A percentile compares a stretch with the other conserved stretches of the same genome.
Conservation (phyloP, 35 echinoderm and acorn worm species). For the Eucidaris tribuloides region DNA sequence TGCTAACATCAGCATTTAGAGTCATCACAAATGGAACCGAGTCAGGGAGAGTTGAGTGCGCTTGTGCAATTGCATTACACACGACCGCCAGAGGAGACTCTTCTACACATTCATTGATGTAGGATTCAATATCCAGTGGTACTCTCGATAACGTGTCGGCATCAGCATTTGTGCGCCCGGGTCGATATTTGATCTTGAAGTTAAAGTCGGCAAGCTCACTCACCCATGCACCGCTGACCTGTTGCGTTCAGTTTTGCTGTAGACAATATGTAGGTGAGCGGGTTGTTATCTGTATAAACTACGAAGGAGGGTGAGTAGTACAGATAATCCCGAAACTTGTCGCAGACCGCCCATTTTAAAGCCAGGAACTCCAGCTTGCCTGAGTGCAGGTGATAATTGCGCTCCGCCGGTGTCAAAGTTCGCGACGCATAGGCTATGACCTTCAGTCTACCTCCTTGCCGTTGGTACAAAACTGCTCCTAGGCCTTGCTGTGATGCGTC, state of each 20-base stretch:
- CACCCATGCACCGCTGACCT: too few species aligned
- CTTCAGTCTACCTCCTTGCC: constrained; percentile 12
- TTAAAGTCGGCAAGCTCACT: constrained; percentile 53
- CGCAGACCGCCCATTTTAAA: constrained; percentile 52
- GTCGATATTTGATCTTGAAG: constrained; percentile 57
- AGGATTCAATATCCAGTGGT: constrained; percentile 14
- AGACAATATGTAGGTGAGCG: too few species aligned
- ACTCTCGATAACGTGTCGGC: constrained; percentile 55
- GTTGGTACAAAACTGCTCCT: constrained; percentile 50
- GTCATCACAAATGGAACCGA: background rate
- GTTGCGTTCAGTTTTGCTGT: too few species aligned
- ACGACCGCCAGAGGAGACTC: background rate
- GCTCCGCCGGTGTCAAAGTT: constrained; percentile 11
- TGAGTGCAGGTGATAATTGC: constrained; percentile 36
- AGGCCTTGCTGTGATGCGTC: constrained; percentile 36
- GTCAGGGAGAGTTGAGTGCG: background rate
- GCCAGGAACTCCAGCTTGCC: constrained; percentile 51
- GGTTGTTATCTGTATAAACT: constrained; percentile 44
- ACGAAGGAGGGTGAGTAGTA: constrained; percentile 44
- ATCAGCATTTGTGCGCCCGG: constrained; percentile 44
- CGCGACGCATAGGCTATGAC: constrained; percentile 42
- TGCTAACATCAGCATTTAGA: background rate
- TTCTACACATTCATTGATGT: constrained; percentile 26
- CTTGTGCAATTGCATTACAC: constrained; percentile 23
- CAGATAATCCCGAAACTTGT: constrained; percentile 59